Evolutionary conservation across 2,888 invertebrate genomes (phyloP), one percentile per base, ranked within the genome.

Genomic region (Himalopsyche anomala): DNA sequence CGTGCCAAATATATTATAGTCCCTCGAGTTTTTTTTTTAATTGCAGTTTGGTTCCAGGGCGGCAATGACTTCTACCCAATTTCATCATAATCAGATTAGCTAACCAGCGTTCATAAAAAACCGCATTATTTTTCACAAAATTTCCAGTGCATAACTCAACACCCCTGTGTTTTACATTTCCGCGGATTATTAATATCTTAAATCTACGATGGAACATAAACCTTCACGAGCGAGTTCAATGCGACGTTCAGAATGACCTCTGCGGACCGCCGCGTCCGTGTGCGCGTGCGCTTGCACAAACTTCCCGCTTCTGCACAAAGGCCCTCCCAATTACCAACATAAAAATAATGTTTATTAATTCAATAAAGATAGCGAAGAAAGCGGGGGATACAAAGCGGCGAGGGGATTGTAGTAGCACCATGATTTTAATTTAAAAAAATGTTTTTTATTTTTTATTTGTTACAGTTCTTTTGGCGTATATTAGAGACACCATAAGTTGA

Each of bases 291-390:
- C 36, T 19, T 28, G 51, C 40, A 28, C 38, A 62, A 62, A 82
- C 83, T 36, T 83, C 74, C 62, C 81, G 74, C 80, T 81, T 81
- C 81, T 86, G 62, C 81, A 81, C 83, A 84, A 81, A 74, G 84
- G 80, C 81, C 83, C 84, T 85, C 85, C 79, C 88, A 86, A 88
- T 87, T 88, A 86, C 86, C 86, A 80, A 87, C 87, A 87, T 87
- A 87, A 87, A 88, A 88, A 88, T 88, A 88, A 88, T 86, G 86
- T 86, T 88, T 87, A 88, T 88, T 88, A 87, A 87, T 87, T 82
- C 87, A 83, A 86, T 85, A 87, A 87, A 87, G 87, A 88, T 87
- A 87, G 83, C 84, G 40, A 62, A 62, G 62, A 62, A 62, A 62
- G 62, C 62, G 62, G 62, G 19, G 62, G 62, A 62, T 62, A 62